phyloP scores from a whole-genome alignment of 2,113 vertebrate species.

The Melanerpes aurifrons region DNA sequence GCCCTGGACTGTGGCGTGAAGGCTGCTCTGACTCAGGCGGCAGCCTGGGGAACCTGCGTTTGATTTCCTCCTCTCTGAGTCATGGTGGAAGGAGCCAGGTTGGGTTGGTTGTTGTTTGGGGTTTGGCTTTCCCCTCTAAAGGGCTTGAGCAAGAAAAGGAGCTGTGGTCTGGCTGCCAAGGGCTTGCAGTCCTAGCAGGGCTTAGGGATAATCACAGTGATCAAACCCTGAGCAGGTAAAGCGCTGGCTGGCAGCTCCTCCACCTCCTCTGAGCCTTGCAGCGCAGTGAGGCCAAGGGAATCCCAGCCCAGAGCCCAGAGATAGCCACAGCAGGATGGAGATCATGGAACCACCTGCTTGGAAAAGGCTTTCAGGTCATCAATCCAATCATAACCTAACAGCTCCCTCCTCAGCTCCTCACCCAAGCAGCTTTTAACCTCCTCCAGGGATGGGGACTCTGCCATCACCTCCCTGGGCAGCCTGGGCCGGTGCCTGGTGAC shows the following conservation, averaged over 20 bases:
- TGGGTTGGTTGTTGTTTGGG: background rate
- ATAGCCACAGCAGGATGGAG: background rate
- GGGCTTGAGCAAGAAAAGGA: background rate
- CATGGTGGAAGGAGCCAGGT: background rate
- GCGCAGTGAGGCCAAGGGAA: background rate
- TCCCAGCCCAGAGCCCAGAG: background rate
- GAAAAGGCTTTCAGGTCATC: no score
- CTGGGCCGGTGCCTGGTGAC: no score
- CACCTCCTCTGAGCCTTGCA: background rate
- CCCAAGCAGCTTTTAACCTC: no score
- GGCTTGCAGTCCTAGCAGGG: background rate
- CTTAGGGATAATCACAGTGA: background rate
- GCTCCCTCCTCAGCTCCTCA: no score
- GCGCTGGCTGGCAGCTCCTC: background rate
- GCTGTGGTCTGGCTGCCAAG: background rate
- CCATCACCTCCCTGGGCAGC: no score
- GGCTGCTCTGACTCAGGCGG: background rate
- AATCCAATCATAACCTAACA: no score
- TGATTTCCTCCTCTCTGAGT: conserved; percentile 40
- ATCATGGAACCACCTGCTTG: background rate
- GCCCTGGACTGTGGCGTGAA: background rate
- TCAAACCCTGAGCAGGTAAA: background rate
- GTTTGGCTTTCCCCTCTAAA: background rate
- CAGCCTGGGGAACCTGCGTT: background rate
- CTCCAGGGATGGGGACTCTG: no score